Evolutionary conservation across 2,113 vertebrate species (phyloP), one percentile per base, ranked within the genome.

Genomic region (Channa argus): DNA sequence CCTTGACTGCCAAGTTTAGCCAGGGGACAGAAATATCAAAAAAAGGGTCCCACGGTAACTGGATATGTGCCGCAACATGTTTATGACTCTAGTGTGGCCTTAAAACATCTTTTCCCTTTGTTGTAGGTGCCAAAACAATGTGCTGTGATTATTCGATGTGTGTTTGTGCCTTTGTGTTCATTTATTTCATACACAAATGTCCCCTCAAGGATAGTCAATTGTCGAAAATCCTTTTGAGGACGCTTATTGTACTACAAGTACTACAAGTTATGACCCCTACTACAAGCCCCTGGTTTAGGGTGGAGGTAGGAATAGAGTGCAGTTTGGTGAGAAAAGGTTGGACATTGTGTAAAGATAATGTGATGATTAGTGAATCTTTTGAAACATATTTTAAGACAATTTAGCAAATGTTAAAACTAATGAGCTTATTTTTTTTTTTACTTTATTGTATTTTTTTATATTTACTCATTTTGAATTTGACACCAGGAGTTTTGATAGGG

Each of bases 1-100:
- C 49, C 46, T 55, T 34, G 59, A 41, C 61, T 77, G 73, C 67
- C 63, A 82, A 85, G 58, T 43, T 15, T 3, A 64, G 62, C 8
- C 64, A 78, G 41, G 68, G 65, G 68, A 77, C 52, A 50, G 39
- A 50, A 62, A 65, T 47, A 68, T 49, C 4, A 7, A 43, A 45
- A 58, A 45, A 36, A 47, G 12, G 3, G 10, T 36, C 41, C 45
- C 24, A 39, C 33, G 66, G 71, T 71, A 47, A 62, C 51, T 82
- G 72, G 76, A 74, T 36, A 24, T 59, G 45, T 63, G 67, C 63
- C 81, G 51, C 37, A 61, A 62, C 47, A 43, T 58, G 39, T 82
- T 76, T 63, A 47, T 51, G 49, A 63, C 14, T 86, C 3, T 39
- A 34, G 34, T 61, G 9, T 52, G 59, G 76, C 71, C 73, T 61